Base-by-base conservation (phyloP, 2,888 invertebrate genomes). In the Crepidodera aurea region DNA sequence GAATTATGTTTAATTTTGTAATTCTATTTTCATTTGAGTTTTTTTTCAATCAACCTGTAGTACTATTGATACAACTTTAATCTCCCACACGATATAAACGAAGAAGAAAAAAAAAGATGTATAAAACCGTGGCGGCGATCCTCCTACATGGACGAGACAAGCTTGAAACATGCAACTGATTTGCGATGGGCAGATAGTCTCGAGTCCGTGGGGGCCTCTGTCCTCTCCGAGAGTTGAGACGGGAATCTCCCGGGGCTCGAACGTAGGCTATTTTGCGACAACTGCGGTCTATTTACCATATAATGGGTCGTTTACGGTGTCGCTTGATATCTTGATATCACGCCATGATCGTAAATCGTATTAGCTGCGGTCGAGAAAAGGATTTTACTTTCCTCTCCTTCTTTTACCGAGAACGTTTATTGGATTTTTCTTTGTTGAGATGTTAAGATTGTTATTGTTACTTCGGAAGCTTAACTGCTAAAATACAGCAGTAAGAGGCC, bases 301-400 rank as follows among this genome's bases (percentile, higher is more conserved):
- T 73, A 74, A 74, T 74, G 64, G 74, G 69, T 62, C 71, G 68
- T 69, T 72, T 70, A 69, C 68, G 64, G 61, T 67, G 69, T 66
- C 69, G 62, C 59, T 71, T 71, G 69, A 73, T 75, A 75, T 73
- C 74, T 75, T 73, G 73, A 76, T 73, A 75, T 73, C 75, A 72
- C 72, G 73, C 72, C 68, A 73, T 66, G 67, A 70, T 71, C 68
- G 70, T 75, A 75, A 75, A 71, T 71, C 60, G 50, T 57, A 50
- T 42, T 34, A 32, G 51, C 50, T 40, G 40, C 37, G n/a, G 40
- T 25, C 16, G 22, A 53, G 39, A n/a, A 16, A n/a, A n/a, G n/a
- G n/a, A 10, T 1, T 46, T 48, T 59, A 55, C 48, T 61, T 40
- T 51, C 61, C 12, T 22, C 4, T 22, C 32, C n/a, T n/a, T n/a